A percentile compares a stretch with the other conserved stretches of the same genome.
phyloP scores from a whole-genome alignment of 2,888 invertebrate genomes.

The Chesias legatella region DNA sequence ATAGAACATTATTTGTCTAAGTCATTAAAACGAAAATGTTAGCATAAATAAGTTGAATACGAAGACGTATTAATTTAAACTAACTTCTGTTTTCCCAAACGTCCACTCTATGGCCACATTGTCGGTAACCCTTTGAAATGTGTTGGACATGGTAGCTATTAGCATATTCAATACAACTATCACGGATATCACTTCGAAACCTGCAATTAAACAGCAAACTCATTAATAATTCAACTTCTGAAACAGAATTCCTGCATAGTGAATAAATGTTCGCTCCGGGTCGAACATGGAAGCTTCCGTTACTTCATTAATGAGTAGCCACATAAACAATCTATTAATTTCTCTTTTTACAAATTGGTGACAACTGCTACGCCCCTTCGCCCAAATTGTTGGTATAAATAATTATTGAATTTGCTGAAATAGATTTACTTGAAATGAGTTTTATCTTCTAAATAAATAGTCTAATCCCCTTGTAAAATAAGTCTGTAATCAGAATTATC shows the following conservation, averaged over 20 bases:
- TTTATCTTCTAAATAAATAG: too few relatives aligned
- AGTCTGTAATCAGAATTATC: too few relatives aligned
- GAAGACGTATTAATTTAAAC: slow-evolving; percentile 21
- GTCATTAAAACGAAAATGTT: too few relatives aligned
- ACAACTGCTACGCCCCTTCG: too few relatives aligned
- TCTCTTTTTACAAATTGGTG: too few relatives aligned
- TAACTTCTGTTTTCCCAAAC: slow-evolving; percentile 84
- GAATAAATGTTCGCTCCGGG: slow-evolving; percentile 5
- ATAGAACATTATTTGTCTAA: too few relatives aligned
- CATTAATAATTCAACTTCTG: slow-evolving; percentile 15
- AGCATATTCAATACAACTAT: slow-evolving; percentile 88
- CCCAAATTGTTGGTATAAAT: too few relatives aligned
- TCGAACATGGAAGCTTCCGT: slow-evolving; percentile 16
- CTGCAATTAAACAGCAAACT: slow-evolving; percentile 40
- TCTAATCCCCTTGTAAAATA: too few relatives aligned
- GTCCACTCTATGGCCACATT: slow-evolving; percentile 88
- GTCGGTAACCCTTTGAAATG: slow-evolving; percentile 85
- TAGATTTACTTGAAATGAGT: too few relatives aligned
- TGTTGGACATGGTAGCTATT: slow-evolving; percentile 90
- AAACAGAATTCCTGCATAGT: slow-evolving; percentile 4
- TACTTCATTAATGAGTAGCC: slow-evolving; percentile 12
- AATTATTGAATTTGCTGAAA: too few relatives aligned
- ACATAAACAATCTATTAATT: neutral
- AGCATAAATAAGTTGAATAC: slow-evolving; percentile 4
- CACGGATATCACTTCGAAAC: slow-evolving; percentile 85